Conservation (phyloP, 2,888 invertebrate genomes). For the Auanema sp. region DNA sequence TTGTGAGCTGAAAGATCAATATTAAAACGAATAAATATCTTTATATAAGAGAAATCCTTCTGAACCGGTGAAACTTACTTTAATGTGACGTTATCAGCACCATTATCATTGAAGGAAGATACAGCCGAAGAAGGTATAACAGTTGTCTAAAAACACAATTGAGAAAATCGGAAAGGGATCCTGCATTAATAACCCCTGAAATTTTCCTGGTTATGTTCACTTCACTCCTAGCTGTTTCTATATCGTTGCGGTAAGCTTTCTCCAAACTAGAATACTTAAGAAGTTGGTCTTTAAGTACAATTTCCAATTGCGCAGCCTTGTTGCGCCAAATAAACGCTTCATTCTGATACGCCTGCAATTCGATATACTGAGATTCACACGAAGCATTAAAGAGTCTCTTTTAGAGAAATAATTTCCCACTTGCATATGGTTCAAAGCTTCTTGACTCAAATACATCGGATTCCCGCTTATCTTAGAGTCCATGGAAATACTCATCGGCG, state of each 20-base stretch:
- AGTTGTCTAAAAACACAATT: too few relatives aligned
- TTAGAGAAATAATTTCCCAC: constrained; percentile 13
- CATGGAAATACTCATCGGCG: constrained; percentile 20
- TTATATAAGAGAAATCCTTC: background rate
- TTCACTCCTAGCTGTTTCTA: constrained; percentile 18
- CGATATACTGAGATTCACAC: background rate
- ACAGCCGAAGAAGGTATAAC: too few relatives aligned
- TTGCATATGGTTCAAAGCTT: constrained; percentile 43
- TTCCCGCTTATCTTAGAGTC: constrained; percentile 25
- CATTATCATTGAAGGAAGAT: too few relatives aligned
- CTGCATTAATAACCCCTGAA: background rate
- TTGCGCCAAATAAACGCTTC: constrained; percentile 63
- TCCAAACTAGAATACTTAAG: constrained; percentile 34
- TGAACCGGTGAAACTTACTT: background rate
- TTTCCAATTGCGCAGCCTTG: constrained; percentile 61
- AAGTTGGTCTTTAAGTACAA: constrained; percentile 57
- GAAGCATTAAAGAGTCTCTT: background rate
- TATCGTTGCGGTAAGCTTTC: constrained; percentile 9
- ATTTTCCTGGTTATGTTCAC: constrained; percentile 4
- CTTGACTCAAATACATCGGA: constrained; percentile 33
- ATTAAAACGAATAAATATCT: background rate
- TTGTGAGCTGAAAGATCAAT: background rate
- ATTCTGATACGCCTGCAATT: constrained; percentile 58
- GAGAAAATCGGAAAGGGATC: too few relatives aligned
- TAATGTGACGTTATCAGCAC: background rate